These are phyloP conservation scores for Marisa cornuarietis DNA, from an alignment of 1,140 invertebrate species.

Conservation along the genomic window DNA sequence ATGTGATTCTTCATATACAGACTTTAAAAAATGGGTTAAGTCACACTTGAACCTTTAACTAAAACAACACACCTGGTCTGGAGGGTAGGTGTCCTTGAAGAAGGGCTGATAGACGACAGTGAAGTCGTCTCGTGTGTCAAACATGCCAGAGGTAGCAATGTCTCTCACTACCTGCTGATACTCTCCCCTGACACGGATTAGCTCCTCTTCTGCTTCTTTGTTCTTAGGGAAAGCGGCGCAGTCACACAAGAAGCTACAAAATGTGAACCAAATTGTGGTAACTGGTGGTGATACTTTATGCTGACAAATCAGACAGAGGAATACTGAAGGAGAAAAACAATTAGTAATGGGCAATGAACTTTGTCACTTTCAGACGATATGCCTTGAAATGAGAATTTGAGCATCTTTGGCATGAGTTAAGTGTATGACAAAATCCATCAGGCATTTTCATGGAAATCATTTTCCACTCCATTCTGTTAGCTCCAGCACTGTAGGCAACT, in stretches of 20 bases:
- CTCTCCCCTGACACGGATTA: constrained; percentile 30
- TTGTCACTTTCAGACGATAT: too few species aligned
- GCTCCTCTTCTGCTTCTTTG: constrained; percentile 28
- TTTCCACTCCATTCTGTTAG: too few species aligned
- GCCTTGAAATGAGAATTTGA: too few species aligned
- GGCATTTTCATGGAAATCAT: too few species aligned
- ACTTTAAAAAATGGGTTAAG: too few species aligned
- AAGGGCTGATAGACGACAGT: constrained; percentile 73
- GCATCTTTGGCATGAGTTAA: too few species aligned
- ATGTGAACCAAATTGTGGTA: background rate
- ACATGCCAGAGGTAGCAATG: constrained; percentile 63
- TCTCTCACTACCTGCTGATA: constrained; percentile 48
- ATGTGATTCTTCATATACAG: too few species aligned
- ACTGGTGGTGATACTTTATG: background rate
- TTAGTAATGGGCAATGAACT: too few species aligned
- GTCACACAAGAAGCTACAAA: constrained; percentile 44
- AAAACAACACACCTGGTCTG: constrained; percentile 32
- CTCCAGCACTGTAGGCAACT: too few species aligned
- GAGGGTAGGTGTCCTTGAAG: constrained; percentile 52
- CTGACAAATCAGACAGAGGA: background rate
- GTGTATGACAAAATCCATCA: too few species aligned
- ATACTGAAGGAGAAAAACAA: too few species aligned
- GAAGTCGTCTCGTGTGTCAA: constrained; percentile 75
- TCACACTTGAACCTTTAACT: too few species aligned
- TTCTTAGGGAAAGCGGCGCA: constrained; percentile 47